Base-by-base conservation (phyloP, 2,888 invertebrate species). In the Ypsolopha sequella region DNA sequence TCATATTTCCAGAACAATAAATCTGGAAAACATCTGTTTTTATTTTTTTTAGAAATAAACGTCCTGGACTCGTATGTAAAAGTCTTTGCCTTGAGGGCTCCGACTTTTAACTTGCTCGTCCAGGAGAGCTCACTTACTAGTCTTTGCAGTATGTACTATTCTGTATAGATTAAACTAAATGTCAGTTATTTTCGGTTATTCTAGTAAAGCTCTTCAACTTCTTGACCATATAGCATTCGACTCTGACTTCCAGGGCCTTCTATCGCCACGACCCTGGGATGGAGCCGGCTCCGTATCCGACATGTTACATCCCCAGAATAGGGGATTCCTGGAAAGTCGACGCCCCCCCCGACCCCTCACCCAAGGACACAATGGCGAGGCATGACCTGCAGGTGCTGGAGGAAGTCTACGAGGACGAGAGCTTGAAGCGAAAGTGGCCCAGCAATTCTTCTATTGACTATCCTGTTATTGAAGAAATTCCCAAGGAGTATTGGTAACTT, bases 181-280 rank as follows among this genome's bases (percentile, higher is more conserved):
- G n/a, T n/a, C n/a, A n/a, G n/a, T n/a, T n/a, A n/a, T n/a, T n/a
- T n/a, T n/a, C n/a, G n/a, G n/a, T n/a, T n/a, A n/a, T n/a, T n/a
- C n/a, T n/a, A n/a, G n/a, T n/a, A n/a, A n/a, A n/a, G n/a, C n/a
- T n/a, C n/a, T n/a, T n/a, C n/a, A n/a, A n/a, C n/a, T n/a, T n/a
- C n/a, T n/a, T n/a, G n/a, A n/a, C 24, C 24, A 4, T 24, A 24
- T 24, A 24, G 24, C 24, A 36, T 44, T 39, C 36, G 11, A 35
- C n/a, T 34, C 10, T 9, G 39, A 39, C 3, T 9, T 41, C 6
- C 51, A 80, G 84, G 82, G 64, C 79, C 35, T 84, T 79, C 60
- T 86, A 75, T 55, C 78, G 78, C 0, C 87, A 87, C 60, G 87
- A 87, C 53, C 81, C 85, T 0, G 87, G 87, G 0, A 82, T 85